These are phyloP conservation scores for Gobio occitaniae DNA, from an alignment of 2,797 vertebrate genomes.

Conservation along the genomic window DNA sequence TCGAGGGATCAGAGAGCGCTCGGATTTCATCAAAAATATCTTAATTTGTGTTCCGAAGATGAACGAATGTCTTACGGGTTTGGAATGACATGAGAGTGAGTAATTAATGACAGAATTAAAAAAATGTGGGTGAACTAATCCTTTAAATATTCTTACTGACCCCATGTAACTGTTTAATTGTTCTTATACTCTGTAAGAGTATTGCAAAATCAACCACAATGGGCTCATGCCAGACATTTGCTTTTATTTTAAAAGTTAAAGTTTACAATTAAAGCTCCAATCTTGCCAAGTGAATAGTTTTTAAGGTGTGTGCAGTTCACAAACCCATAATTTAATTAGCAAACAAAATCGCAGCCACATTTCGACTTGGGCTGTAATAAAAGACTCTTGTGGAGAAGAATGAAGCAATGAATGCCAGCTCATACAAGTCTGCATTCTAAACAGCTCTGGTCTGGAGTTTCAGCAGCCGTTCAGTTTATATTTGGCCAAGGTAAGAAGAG, in stretches of 20 bases:
- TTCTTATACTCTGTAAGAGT: neutral
- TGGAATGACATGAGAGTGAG: too few species aligned
- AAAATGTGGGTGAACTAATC: too few species aligned
- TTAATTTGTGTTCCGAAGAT: too few species aligned
- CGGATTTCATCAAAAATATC: too few species aligned
- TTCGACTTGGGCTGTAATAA: constrained; percentile 10
- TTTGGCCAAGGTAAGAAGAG: constrained; percentile 15
- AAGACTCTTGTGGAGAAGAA: constrained; percentile 1
- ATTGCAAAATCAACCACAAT: constrained; percentile 17
- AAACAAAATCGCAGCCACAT: constrained; percentile 44
- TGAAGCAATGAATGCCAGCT: constrained; percentile 17
- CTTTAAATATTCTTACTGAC: neutral
- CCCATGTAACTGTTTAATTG: neutral
- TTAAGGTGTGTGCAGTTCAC: constrained; percentile 64
- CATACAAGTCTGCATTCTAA: constrained; percentile 38
- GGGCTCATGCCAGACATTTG: constrained; percentile 67
- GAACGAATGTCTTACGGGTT: too few species aligned
- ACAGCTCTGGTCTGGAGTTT: constrained; percentile 21
- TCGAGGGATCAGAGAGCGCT: too few species aligned
- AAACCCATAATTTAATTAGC: constrained; percentile 71
- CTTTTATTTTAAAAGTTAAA: constrained; percentile 68
- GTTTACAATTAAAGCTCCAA: constrained; percentile 56
- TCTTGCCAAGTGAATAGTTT: constrained; percentile 70
- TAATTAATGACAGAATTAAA: too few species aligned
- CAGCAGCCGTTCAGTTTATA: constrained; percentile 34